Evolutionary conservation across 2,113 vertebrate genomes (phyloP).

Genomic region (Ailurus styani): DNA sequence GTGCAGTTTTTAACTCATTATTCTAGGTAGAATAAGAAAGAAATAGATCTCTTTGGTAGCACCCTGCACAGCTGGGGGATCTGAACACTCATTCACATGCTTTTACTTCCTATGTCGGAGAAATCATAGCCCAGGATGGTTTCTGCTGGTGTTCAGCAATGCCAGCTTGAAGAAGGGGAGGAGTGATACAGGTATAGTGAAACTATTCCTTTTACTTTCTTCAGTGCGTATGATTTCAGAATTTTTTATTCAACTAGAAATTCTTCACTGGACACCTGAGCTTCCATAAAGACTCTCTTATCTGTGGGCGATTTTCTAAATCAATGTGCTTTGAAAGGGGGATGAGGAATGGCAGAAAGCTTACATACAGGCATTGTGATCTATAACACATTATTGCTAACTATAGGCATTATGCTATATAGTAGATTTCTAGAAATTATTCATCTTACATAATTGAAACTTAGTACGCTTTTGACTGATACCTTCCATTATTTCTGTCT

Average conservation of each 20-base stretch:
- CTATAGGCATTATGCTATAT: not conserved
- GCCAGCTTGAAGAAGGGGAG: not conserved
- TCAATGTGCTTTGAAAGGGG: not conserved
- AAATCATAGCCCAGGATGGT: not conserved
- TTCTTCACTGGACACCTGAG: not conserved
- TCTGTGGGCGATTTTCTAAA: not conserved
- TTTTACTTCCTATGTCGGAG: not conserved
- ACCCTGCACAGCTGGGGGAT: not conserved
- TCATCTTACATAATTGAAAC: not conserved
- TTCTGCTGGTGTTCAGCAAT: not conserved
- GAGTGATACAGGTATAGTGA: not conserved
- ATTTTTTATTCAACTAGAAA: not conserved
- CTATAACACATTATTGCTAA: not conserved
- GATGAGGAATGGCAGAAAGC: not conserved
- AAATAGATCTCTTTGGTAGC: not conserved
- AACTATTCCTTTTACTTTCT: not conserved
- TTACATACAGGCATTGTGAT: not conserved
- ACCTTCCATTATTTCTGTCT: not conserved
- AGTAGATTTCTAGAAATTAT: not conserved
- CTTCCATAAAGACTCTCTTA: not conserved
- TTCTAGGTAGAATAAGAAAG: not conserved
- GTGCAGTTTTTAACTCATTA: not conserved
- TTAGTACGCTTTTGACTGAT: not conserved
- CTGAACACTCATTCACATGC: not conserved
- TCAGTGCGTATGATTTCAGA: not conserved